Evolutionary conservation across 2,797 vertebrate genomes (phyloP).

Genomic region (Oryzias sinensis): DNA sequence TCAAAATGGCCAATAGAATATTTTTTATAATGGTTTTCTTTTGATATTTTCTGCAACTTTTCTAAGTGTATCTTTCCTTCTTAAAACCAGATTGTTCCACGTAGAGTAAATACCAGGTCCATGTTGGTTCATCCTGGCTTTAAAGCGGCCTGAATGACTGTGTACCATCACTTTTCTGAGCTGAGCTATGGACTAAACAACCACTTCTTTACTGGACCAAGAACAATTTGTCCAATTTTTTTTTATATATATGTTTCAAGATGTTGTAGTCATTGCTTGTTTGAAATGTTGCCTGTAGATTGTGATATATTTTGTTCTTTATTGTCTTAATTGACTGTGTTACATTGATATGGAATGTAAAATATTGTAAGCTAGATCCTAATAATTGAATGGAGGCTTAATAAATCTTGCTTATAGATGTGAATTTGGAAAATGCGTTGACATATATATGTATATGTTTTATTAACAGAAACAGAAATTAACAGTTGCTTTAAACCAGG

Average conservation of each 20-base stretch:
- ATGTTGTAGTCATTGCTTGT: constrained; percentile 59
- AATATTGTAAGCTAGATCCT: constrained; percentile 67
- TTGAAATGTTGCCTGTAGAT: constrained; percentile 57
- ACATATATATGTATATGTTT: constrained; percentile 6
- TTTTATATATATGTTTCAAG: constrained; percentile 64
- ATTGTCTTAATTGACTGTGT: constrained; percentile 59
- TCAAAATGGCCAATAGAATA: constrained; percentile 71
- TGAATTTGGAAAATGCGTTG: constrained; percentile 20
- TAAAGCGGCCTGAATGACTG: constrained; percentile 13
- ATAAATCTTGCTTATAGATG: constrained; percentile 66
- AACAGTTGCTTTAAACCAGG: not conserved
- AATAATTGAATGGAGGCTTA: constrained; percentile 58
- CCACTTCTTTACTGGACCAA: constrained; percentile 67
- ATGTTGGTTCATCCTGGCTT: constrained; percentile 35
- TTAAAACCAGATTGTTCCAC: constrained; percentile 59
- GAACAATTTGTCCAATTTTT: constrained; percentile 74
- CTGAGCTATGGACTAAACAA: constrained; percentile 41
- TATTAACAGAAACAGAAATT: not conserved
- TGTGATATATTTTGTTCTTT: constrained; percentile 56
- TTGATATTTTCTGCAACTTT: constrained; percentile 79
- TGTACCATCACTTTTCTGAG: constrained; percentile 36
- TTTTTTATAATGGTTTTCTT: constrained; percentile 83
- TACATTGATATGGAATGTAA: constrained; percentile 72
- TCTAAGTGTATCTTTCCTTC: constrained; percentile 70
- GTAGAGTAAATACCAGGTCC: constrained; percentile 61